These are phyloP conservation scores for Mimumesa dahlbomi DNA, from an alignment of 2,888 invertebrate genomes.

Conservation along the genomic window DNA sequence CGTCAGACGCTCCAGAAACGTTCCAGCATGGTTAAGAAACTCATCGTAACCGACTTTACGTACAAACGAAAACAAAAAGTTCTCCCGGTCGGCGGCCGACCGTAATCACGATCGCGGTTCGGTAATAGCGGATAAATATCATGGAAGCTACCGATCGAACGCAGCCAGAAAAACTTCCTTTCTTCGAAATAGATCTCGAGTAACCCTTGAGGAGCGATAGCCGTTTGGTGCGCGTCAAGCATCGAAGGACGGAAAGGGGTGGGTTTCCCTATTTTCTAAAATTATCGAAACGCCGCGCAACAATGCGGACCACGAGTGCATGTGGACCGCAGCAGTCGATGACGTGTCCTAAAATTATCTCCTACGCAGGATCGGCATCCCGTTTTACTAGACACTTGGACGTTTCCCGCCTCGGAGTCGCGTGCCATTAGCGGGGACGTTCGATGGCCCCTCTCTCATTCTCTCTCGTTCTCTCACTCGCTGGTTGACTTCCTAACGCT, in stretches of 20 bases:
- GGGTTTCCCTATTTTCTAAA: slow-evolving; percentile 51
- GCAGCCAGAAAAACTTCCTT: neutral
- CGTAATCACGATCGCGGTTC: neutral
- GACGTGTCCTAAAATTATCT: slow-evolving; percentile 73
- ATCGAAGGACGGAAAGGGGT: slow-evolving; percentile 27
- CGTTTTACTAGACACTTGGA: slow-evolving; percentile 48
- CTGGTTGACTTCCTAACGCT: slow-evolving; percentile 23
- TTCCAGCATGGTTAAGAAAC: no score
- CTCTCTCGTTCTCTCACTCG: slow-evolving; percentile 6
- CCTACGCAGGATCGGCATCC: slow-evolving; percentile 63
- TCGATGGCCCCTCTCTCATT: slow-evolving; percentile 1
- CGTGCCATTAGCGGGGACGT: slow-evolving; percentile 45
- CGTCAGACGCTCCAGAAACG: no score
- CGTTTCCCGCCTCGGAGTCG: slow-evolving; percentile 48
- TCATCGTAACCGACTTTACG: no score
- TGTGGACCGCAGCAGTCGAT: slow-evolving; percentile 70
- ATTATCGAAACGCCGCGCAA: slow-evolving; percentile 42
- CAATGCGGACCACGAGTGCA: slow-evolving; percentile 56
- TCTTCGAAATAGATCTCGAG: neutral
- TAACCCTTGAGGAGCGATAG: neutral
- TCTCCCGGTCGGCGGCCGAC: neutral
- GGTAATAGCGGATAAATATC: no score
- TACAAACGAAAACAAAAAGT: neutral
- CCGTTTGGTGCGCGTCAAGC: neutral
- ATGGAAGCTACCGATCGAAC: no score